These are phyloP conservation scores for Pterocles orientalis DNA, from an alignment of 2,113 vertebrate species.

Conservation along the genomic window DNA sequence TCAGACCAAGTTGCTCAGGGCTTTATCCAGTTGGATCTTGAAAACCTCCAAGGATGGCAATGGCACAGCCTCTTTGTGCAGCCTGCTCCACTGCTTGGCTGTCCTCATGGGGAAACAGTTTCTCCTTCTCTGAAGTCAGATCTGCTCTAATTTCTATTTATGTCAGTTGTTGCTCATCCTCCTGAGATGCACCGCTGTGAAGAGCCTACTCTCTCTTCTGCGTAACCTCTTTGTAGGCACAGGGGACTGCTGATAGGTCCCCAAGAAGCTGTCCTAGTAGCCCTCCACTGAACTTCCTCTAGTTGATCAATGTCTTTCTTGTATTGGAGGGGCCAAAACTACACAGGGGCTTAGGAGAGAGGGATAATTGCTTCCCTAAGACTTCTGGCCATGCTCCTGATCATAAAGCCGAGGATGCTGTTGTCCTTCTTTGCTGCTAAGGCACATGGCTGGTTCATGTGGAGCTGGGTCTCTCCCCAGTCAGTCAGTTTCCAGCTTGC, in stretches of 20 bases:
- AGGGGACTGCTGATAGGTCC: not conserved
- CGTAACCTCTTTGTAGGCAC: not conserved
- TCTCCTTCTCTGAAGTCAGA: not conserved
- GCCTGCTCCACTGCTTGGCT: not conserved
- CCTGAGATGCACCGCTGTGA: not conserved
- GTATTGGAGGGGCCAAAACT: fast-evolving
- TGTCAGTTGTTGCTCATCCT: not conserved
- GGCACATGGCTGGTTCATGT: fast-evolving
- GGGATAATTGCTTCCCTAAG: not conserved
- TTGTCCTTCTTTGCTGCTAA: not conserved
- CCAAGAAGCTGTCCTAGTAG: not conserved
- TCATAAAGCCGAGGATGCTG: not conserved
- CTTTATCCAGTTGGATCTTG: not conserved
- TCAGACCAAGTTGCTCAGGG: conserved; percentile 1
- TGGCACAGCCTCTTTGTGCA: not conserved
- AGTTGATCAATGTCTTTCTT: not conserved
- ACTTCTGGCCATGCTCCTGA: not conserved
- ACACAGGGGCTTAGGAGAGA: not conserved
- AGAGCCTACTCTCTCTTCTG: not conserved
- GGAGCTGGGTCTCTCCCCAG: not conserved
- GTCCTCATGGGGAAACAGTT: not conserved
- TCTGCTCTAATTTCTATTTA: not conserved
- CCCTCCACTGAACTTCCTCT: not conserved
- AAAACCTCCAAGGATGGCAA: not conserved
- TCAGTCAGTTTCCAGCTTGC: not conserved